Conservation (phyloP, 2,888 invertebrate species). For the Troilus luridus region DNA sequence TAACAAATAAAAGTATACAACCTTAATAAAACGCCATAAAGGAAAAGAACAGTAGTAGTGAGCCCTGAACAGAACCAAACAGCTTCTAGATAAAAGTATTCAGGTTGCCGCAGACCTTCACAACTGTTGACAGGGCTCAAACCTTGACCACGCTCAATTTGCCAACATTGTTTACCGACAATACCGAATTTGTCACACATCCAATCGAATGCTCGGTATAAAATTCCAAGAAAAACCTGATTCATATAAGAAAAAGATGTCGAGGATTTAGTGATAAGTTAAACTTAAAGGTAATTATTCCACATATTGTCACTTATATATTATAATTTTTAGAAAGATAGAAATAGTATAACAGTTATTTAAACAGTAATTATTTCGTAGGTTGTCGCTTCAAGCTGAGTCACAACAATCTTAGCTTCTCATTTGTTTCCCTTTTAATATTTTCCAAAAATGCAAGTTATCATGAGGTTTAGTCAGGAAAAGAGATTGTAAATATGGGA, state of each 20-base stretch:
- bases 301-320: too few relatives aligned
- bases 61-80: slow-evolving; percentile 83
- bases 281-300: too few relatives aligned
- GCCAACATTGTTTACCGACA: slow-evolving; percentile 71
- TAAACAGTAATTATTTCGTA: too few relatives aligned
- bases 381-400: too few relatives aligned
- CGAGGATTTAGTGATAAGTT: neutral
- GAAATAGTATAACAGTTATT: too few relatives aligned
- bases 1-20: slow-evolving; percentile 66
- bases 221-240: slow-evolving; percentile 70
- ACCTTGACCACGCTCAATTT: slow-evolving; percentile 76
- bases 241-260: neutral
- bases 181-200: slow-evolving; percentile 69
- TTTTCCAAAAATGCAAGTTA: too few relatives aligned
- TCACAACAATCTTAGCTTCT: too few relatives aligned
- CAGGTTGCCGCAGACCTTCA: slow-evolving; percentile 84
- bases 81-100: slow-evolving; percentile 85
- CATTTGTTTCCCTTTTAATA: too few relatives aligned
- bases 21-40: slow-evolving; percentile 79
- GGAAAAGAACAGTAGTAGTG: slow-evolving; percentile 78
- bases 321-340: too few relatives aligned
- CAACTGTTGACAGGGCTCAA: slow-evolving; percentile 79
- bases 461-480: too few relatives aligned
- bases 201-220: slow-evolving; percentile 72
- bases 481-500: too few relatives aligned